Evolutionary conservation across 2,888 invertebrate species (phyloP), one percentile per base, ranked within the genome.

Genomic region (Hyles lineata): DNA sequence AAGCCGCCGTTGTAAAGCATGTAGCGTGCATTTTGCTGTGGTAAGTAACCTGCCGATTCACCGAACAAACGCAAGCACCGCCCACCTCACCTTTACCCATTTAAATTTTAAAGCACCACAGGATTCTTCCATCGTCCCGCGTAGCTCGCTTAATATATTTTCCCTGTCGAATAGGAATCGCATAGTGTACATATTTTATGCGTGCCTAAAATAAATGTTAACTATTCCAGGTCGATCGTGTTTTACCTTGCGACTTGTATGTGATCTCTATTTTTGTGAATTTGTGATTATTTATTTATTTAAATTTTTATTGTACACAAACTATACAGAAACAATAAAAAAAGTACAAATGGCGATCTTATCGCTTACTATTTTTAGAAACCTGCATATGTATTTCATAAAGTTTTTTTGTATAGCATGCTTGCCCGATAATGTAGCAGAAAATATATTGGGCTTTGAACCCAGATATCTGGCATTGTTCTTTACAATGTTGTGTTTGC

Each of bases 11-110:
- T 50, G 17, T 50, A 50, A 50, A 67, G 23, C 67, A 50, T 67
- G 67, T 67, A 67, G 76, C 78, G 73, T 71, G 75, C 75, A 80
- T 67, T 67, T 67, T 50, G 17, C 78, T 80, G 78, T 76, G 79
- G 77, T 82, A 80, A 82, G 82, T 82, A 80, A 84, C 84, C 78
- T 77, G 78, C 78, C 80, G 79, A 82, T 77, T 77, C 78, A 79
- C 84, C 81, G 83, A 83, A 83, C 85, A 84, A 81, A 76, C 84
- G 85, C 82, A 83, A 82, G 83, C 83, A 81, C 78, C 83, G 80
- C 79, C 72, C 79, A 79, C 78, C 78, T 84, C 84, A 85, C 83
- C 85, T 85, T 82, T 83, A 74, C 79, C 80, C 85, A 82, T 82
- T 85, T 85, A 82, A 84, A 82, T 83, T 84, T 84, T 83, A 82